Evolutionary conservation across 2,113 vertebrate species (phyloP), one percentile per base, ranked within the genome.

Genomic region (Nansenia antarctica): DNA sequence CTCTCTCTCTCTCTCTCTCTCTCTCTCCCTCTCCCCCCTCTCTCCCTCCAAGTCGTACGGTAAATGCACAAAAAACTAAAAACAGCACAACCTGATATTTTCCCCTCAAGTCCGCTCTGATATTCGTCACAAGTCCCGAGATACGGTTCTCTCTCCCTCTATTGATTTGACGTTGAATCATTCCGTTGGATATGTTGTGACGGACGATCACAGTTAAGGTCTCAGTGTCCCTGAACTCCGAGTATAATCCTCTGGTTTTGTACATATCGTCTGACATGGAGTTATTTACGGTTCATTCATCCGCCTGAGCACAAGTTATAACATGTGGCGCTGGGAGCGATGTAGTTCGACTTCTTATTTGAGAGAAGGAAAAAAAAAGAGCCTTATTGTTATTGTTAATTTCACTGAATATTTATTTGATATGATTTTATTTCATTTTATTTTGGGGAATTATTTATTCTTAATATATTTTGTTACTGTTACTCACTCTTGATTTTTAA

Each of bases 311-410:
- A 90, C 86, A 89, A 85, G 75, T 76, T 86, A 80, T 86, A 87
- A 78, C 20, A 49, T 37, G 78, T 82, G 84, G 78, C 85, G 83
- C 86, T 84, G 84, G 83, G 86, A 84, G 82, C 87, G 82, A 86
- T 82, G 86, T 88, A 79, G 80, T 88, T 83, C 70, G n/a, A 49
- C 14, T 88, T 85, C 85, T 75, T 79, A 86, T 87, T 42, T n/a
- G n/a, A n/a, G n/a, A n/a, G n/a, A n/a, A n/a, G n/a, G n/a, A n/a
- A 75, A 79, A 79, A 74, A 72, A 69, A 65, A 78, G 82, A 90
- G 89, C 90, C 90, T 92, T 92, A 92, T 89, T 88, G 86, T 76
- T 61, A 65, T 31, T 53, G 68, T 85, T 88, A 82, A 85, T 81
- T 85, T 77, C 84, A 82, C 81, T 85, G 81, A 85, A 55, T 84